Conservation (phyloP, 2,113 vertebrate species). For the Nerophis ophidion region DNA sequence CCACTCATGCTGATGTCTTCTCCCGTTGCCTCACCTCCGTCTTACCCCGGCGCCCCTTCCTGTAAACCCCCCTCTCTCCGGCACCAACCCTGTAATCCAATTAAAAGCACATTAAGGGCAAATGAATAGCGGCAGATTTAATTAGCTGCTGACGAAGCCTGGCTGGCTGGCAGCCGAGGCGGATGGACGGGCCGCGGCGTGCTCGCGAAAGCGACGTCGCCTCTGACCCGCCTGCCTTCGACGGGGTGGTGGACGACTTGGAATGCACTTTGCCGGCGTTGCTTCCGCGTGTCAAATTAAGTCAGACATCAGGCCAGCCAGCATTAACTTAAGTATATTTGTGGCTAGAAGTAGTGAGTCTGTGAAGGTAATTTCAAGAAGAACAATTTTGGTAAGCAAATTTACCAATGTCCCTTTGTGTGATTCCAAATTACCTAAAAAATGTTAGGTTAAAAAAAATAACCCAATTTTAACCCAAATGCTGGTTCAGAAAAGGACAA, state of each 20-base stretch:
- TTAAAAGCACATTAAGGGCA: slow-evolving; percentile 72
- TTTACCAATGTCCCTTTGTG: too few relatives aligned
- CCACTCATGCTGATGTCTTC: slow-evolving; percentile 32
- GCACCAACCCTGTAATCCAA: slow-evolving; percentile 66
- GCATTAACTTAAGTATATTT: neutral
- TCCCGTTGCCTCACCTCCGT: slow-evolving; percentile 35
- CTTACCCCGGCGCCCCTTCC: slow-evolving; percentile 45
- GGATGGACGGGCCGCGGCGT: slow-evolving; percentile 12
- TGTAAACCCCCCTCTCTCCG: slow-evolving; percentile 54
- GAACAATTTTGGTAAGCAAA: too few relatives aligned
- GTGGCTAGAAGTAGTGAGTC: neutral
- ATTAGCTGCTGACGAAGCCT: slow-evolving; percentile 69
- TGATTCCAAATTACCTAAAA: too few relatives aligned
- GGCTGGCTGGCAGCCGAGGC: slow-evolving; percentile 27
- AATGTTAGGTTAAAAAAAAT: too few relatives aligned
- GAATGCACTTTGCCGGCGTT: slow-evolving; percentile 11
- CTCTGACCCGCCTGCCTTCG: slow-evolving; percentile 22
- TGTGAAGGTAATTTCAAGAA: too few relatives aligned
- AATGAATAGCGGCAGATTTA: slow-evolving; percentile 71
- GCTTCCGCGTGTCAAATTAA: slow-evolving; percentile 22
- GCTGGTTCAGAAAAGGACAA: too few relatives aligned
- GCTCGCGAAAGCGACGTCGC: slow-evolving; percentile 8
- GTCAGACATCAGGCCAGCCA: slow-evolving; percentile 6
- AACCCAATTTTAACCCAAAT: too few relatives aligned
- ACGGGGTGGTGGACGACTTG: slow-evolving; percentile 11